Conservation (phyloP, 2,888 invertebrate species). For the Perithous albicinctus region DNA sequence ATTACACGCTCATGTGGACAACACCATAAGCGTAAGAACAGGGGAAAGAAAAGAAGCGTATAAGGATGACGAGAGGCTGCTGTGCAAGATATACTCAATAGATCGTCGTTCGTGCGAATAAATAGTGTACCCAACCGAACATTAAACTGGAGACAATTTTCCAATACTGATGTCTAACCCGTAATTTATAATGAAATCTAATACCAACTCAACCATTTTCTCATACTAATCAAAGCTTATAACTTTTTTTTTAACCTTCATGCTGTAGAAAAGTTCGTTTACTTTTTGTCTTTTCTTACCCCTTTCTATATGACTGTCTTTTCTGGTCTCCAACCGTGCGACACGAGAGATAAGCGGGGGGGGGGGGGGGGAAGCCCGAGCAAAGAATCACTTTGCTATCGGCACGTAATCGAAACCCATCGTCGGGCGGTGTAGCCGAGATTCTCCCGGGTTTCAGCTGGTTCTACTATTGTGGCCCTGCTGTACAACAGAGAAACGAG, state of each 20-base stretch:
- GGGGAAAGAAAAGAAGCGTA: constrained; percentile 13
- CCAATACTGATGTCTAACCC: background rate
- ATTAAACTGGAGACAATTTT: background rate
- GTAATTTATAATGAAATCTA: background rate
- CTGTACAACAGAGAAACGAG: constrained; percentile 62
- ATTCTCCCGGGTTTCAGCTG: constrained; percentile 61
- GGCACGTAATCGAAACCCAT: constrained; percentile 66
- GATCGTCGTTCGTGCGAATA: constrained; percentile 51
- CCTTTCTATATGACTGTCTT: constrained; percentile 20
- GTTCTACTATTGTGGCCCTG: constrained; percentile 32
- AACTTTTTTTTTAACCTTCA: background rate
- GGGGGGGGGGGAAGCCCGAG: constrained; percentile 47
- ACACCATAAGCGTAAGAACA: constrained; percentile 22
- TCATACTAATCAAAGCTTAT: constrained; percentile 4
- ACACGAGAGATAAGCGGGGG: constrained; percentile 52
- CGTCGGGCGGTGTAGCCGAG: constrained; percentile 41
- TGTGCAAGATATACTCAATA: constrained; percentile 5
- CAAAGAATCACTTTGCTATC: constrained; percentile 65
- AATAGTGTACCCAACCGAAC: constrained; percentile 23
- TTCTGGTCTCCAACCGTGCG: constrained; percentile 31
- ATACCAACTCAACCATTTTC: background rate
- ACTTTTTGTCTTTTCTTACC: background rate
- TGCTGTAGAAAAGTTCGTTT: background rate
- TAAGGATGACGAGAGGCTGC: constrained; percentile 20
- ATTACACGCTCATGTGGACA: constrained; percentile 67